phyloP scores from a whole-genome alignment of 2,888 invertebrate genomes.

The Synergus laeviventris region DNA sequence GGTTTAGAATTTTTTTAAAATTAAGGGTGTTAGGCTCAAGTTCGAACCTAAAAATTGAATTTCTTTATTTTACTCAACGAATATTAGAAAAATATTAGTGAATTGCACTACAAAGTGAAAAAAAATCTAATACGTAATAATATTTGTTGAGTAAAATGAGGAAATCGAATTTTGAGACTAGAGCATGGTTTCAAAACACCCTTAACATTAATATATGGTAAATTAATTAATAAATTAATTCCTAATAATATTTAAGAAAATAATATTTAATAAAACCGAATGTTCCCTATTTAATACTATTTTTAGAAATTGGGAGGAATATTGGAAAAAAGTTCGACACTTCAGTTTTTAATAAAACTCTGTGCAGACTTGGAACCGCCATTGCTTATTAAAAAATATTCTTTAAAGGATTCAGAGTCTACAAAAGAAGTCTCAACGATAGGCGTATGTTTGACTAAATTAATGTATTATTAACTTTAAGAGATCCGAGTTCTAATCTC shows the following conservation, averaged over 20 bases:
- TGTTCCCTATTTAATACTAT: background rate
- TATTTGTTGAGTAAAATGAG: too few species aligned
- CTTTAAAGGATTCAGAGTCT: slow-evolving; percentile 60
- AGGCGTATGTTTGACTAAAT: slow-evolving; percentile 50
- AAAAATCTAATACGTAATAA: too few species aligned
- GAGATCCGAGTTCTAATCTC: background rate
- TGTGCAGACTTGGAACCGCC: slow-evolving; percentile 83
- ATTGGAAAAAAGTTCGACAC: slow-evolving; percentile 79
- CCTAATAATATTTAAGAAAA: slow-evolving; percentile 4
- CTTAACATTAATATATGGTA: too few species aligned
- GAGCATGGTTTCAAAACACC: too few species aligned
- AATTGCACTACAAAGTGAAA: too few species aligned
- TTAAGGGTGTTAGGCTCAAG: too few species aligned
- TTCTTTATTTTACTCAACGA: too few species aligned
- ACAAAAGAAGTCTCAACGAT: slow-evolving; percentile 60
- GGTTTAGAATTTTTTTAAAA: slow-evolving; percentile 46
- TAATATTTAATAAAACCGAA: background rate
- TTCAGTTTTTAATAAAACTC: slow-evolving; percentile 80
- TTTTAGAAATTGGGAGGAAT: slow-evolving; percentile 71
- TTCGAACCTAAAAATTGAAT: too few species aligned
- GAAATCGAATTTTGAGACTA: too few species aligned
- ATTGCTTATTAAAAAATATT: slow-evolving; percentile 59
- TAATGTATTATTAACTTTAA: background rate
- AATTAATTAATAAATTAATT: background rate
- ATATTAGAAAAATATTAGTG: too few species aligned